A percentile compares a stretch with the other conserved stretches of the same genome.
Conservation (phyloP, 1,140 invertebrate genomes). For the Eumeta japonica region DNA sequence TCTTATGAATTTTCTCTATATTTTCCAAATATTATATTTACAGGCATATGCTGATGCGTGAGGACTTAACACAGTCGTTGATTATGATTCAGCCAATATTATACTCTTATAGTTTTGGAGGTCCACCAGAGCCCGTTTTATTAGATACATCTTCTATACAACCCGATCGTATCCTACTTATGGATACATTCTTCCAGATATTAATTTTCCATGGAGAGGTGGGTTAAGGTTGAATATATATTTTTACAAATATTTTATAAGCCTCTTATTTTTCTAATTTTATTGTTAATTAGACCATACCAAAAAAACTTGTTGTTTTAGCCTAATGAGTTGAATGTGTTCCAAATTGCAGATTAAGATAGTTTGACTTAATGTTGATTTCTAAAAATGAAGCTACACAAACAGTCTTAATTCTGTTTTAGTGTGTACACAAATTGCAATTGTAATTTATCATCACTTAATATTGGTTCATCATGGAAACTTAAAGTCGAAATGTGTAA, state of each 20-base stretch:
- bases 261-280: neutral
- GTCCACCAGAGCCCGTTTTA: constrained; percentile 95
- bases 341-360: too few relatives aligned
- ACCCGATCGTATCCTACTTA: constrained; percentile 93
- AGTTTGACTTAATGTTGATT: too few relatives aligned
- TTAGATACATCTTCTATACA: constrained; percentile 97
- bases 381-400: too few relatives aligned
- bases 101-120: constrained; percentile 97
- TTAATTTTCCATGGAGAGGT: constrained; percentile 99
- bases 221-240: constrained; percentile 15
- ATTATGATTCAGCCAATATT: constrained; percentile 99
- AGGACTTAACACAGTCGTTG: constrained; percentile 94
- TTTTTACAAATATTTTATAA: constrained; percentile 3
- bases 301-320: too few relatives aligned
- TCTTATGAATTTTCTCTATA: too few relatives aligned
- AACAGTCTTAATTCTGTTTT: too few relatives aligned
- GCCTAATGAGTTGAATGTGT: too few relatives aligned
- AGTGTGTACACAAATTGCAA: too few relatives aligned
- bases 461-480: too few relatives aligned
- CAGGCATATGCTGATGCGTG: constrained; percentile 94
- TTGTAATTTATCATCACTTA: too few relatives aligned
- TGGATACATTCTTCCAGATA: constrained; percentile 99
- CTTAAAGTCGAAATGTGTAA: too few relatives aligned
- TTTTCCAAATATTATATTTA: constrained; percentile 30
- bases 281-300: constrained; percentile 5